Conservation (phyloP, 2,113 vertebrate species). For the Heterotis niloticus region DNA sequence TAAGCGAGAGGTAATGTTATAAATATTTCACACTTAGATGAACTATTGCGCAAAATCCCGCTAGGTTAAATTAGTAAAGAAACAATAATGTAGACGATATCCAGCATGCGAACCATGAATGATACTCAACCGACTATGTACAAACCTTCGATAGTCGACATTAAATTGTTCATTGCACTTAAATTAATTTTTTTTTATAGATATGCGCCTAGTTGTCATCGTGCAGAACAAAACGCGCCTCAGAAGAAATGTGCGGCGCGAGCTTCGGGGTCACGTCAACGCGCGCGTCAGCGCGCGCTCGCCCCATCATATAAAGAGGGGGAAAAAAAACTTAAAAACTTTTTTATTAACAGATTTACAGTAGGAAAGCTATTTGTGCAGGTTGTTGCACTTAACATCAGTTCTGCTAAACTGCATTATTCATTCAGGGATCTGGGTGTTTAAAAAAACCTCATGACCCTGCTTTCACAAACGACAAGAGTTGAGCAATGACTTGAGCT, state of each 20-base stretch:
- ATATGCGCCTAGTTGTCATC: background rate
- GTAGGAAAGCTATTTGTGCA: too few species aligned
- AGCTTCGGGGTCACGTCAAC: background rate
- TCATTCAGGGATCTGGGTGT: too few species aligned
- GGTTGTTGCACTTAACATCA: too few species aligned
- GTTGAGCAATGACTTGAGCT: too few species aligned
- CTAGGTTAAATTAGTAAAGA: too few species aligned
- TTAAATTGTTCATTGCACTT: constrained; percentile 1
- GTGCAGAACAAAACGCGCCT: background rate
- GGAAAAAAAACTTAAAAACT: background rate
- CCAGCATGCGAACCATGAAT: background rate
- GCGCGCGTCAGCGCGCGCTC: background rate
- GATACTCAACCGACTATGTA: background rate
- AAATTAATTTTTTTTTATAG: background rate
- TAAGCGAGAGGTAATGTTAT: background rate
- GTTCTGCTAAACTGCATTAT: too few species aligned
- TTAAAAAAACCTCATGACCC: too few species aligned
- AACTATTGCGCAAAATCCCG: background rate
- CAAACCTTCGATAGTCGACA: background rate
- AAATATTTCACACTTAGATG: background rate
- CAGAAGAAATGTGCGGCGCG: background rate
- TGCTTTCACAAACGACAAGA: too few species aligned
- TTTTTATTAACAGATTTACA: too few species aligned
- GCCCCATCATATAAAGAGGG: background rate
- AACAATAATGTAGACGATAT: too few species aligned